Conservation (phyloP, 2,113 vertebrate genomes). For the Caranx ignobilis region DNA sequence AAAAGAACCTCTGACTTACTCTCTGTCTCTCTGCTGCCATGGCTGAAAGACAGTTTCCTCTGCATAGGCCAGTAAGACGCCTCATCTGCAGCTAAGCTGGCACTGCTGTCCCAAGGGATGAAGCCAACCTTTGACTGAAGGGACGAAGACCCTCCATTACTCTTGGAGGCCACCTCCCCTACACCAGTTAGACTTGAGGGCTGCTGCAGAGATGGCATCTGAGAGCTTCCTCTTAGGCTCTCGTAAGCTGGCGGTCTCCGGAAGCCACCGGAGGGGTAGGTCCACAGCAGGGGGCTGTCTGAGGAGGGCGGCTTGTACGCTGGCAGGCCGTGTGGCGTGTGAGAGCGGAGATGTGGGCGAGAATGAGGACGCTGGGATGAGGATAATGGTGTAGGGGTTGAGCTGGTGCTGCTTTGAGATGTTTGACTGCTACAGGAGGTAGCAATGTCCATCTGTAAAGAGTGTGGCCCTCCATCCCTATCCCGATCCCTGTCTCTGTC, state of each 20-base stretch:
- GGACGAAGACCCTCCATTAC: conserved; percentile 62
- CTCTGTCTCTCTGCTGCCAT: conserved; percentile 87
- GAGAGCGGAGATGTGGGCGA: conserved; percentile 84
- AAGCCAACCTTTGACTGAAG: conserved; percentile 81
- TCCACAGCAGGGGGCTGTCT: conserved; percentile 89
- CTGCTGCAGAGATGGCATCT: conserved; percentile 78
- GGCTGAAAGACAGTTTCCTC: conserved; percentile 89
- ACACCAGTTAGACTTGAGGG: conserved; percentile 71
- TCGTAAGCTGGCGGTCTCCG: conserved; percentile 92
- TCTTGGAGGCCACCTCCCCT: conserved; percentile 67
- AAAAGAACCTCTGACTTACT: conserved; percentile 84
- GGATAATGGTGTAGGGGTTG: conserved; percentile 77
- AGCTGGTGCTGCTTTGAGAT: conserved; percentile 83
- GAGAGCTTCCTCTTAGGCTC: conserved; percentile 84
- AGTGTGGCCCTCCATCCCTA: conserved; percentile 69
- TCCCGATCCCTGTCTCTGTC: conserved; percentile 63
- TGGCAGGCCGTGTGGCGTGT: conserved; percentile 84
- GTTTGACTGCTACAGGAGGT: conserved; percentile 54
- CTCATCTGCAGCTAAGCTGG: conserved; percentile 79
- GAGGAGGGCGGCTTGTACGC: conserved; percentile 84
- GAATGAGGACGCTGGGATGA: conserved; percentile 83
- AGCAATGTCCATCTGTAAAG: conserved; percentile 67
- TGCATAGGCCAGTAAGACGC: conserved; percentile 89
- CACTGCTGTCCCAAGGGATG: conserved; percentile 83
- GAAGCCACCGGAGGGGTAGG: conserved; percentile 89